phyloP scores from a whole-genome alignment of 1,140 invertebrate species.

The Drosophila pallidifrons region DNA sequence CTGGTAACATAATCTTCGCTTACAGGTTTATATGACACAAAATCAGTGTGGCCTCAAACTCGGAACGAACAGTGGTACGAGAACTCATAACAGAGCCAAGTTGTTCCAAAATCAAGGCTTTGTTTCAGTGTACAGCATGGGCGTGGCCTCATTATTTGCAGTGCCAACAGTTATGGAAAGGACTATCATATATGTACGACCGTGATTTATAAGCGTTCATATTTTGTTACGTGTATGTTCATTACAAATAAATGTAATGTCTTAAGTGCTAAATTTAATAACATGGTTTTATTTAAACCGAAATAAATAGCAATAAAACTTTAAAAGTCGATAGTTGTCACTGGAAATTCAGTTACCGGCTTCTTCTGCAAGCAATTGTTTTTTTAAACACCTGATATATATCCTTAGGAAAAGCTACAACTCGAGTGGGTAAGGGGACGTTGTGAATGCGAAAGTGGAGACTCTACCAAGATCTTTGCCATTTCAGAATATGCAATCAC shows the following conservation, averaged over 20 bases:
- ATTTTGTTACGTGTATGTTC: conserved; percentile 12
- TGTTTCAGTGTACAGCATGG: conserved; percentile 12
- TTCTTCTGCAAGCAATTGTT: conserved; percentile 71
- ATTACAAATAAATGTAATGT: conserved; percentile 67
- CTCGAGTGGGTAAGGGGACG: neutral
- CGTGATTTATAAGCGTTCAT: neutral
- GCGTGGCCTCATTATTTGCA: conserved; percentile 35
- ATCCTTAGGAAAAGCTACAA: conserved; percentile 5
- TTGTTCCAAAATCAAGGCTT: conserved; percentile 31
- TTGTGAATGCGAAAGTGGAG: conserved; percentile 33
- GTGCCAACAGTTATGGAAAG: conserved; percentile 28
- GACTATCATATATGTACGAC: conserved; percentile 6
- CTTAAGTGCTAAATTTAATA: conserved; percentile 72
- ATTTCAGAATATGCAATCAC: conserved; percentile 17
- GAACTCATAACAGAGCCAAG: neutral
- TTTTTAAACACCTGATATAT: conserved; percentile 70
- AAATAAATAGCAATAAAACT: conserved; percentile 26
- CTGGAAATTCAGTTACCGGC: conserved; percentile 79
- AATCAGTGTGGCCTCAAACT: conserved; percentile 62
- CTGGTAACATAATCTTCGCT: conserved; percentile 83
- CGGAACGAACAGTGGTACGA: conserved; percentile 2
- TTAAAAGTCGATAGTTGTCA: conserved; percentile 71
- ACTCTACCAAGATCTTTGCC: conserved; percentile 25
- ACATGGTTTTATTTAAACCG: conserved; percentile 69
- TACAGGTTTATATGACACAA: conserved; percentile 83